Evolutionary conservation across 2,888 invertebrate species (phyloP), one percentile per base, ranked within the genome.

Genomic region (Phyllotreta striolata): DNA sequence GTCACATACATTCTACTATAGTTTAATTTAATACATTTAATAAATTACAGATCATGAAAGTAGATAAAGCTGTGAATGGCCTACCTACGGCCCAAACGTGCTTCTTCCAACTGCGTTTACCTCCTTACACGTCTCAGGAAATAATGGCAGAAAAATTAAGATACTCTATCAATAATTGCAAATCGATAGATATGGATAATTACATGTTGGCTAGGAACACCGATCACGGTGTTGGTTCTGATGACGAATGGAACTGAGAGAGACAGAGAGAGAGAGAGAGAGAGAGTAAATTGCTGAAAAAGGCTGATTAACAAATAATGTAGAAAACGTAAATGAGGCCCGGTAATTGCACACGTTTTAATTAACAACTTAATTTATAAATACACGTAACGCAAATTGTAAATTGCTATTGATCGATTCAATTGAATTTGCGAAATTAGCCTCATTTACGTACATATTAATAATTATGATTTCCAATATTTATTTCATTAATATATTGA

Each of bases 131-230:
- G 12, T 84, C 84, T 63, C 84, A 83, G 68, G 86, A 86, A 70
- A 80, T 86, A 44, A 84, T 89, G 83, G 86, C 86, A 0, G 87
- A 88, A 74, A 81, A 85, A 66, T 79, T 89, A 54, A 83, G 87
- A 37, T 88, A 88, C 74, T 88, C 88, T 52, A 88, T 89, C 64
- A 86, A 87, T 75, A 87, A 88, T 77, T 89, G 88, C 72, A 84
- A 86, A 38, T 87, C 87, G 6, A 89, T 89, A 58, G 88, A 89
- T 77, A 87, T 88, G 87, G 88, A 89, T 77, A 88, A 88, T 77
- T 88, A 88, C 78, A 88, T 88, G 88, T 80, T 89, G 64, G 85
- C 86, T 1, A 81, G 88, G 55, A 88, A 88, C 72, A 81, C 82
- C 6, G 84, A 84, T 62, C 78, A 81, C 37, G 82, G 80, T 7